Base-by-base conservation (phyloP, 2,888 invertebrate genomes). In the Chrysotoxum bicinctum region DNA sequence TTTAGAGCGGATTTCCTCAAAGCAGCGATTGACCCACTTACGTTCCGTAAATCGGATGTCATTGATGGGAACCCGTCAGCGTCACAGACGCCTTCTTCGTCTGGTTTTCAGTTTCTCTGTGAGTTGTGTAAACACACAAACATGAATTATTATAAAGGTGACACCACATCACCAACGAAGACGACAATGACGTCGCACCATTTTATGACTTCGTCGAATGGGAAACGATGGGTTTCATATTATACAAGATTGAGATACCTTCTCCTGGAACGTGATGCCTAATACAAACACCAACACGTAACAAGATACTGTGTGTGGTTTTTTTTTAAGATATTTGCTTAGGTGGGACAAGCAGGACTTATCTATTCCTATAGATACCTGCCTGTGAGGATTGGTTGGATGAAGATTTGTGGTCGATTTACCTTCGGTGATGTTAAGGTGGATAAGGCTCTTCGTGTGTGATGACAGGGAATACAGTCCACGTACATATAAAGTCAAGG, bases 1-100 rank as follows among this genome's bases (percentile, higher is more conserved):
- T 37, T 48, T 60, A 40, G 43, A 74, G 43, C 74, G 62, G 70
- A 76, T 76, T 76, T 81, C 40, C 54, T 48, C 40, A 40, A 54
- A 75, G 54, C 23, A 64, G 37, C 76, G 76, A 81, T 81, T 81
- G 81, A 81, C 81, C 81, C 48, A 81, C 64, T 81, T 81, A 68
- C 37, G 62, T 40, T 19, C 45, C 23, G n/a, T 37, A 56, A 69
- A 62, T 69, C 70, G 70, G 45, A 56, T 81, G 48, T 69, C 69
- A 70, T 56, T 76, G 76, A 64, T 69, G 72, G 26, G 48, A 30
- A 79, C 23, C n/a, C 16, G 12, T 16, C 23, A 14, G n/a, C 10
- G 7, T 26, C 21, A 2, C 56, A 75, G 60, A 69, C 68, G 52
- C 68, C 78, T 68, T 68, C 45, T 52, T 54, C 54, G 54, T 54